phyloP scores from a whole-genome alignment of 23 tunicate species.

The Aplidium turbinatum region DNA sequence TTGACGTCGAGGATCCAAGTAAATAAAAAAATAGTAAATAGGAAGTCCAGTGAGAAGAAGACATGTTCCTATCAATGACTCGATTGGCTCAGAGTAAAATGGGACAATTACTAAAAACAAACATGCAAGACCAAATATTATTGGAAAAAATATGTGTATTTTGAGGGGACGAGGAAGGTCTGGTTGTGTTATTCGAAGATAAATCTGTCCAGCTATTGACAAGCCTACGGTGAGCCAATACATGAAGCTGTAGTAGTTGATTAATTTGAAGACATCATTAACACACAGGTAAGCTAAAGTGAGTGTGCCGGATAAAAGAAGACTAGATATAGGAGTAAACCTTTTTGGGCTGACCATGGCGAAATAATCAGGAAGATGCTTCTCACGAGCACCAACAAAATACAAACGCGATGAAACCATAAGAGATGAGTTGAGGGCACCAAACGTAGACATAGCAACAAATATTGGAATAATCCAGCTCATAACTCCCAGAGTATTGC shows the following conservation, averaged over 20 bases:
- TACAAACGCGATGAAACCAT: conserved; percentile 93
- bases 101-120: conserved; percentile 85
- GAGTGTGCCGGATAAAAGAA: conserved; percentile 61
- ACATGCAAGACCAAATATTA: conserved; percentile 70
- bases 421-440: conserved; percentile 89
- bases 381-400: conserved; percentile 92
- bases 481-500: conserved; percentile 61
- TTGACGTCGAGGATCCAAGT: conserved; percentile 25
- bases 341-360: conserved; percentile 80
- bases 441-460: conserved; percentile 98
- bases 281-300: conserved; percentile 84
- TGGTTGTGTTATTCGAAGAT: conserved; percentile 66
- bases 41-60: conserved; percentile 83
- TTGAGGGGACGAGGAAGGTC: conserved; percentile 84
- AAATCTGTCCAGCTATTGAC: conserved; percentile 85
- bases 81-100: conserved; percentile 60
- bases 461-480: conserved; percentile 74
- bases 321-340: conserved; percentile 89
- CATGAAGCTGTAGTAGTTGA: conserved; percentile 98
- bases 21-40: conserved; percentile 61
- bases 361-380: conserved; percentile 87
- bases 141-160: conserved; percentile 67
- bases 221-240: conserved; percentile 97
- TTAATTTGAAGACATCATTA: conserved; percentile 79
- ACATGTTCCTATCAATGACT: conserved; percentile 73